Base-by-base conservation (phyloP, 92 coral and sea anemone genomes). In the Bergia sp. region DNA sequence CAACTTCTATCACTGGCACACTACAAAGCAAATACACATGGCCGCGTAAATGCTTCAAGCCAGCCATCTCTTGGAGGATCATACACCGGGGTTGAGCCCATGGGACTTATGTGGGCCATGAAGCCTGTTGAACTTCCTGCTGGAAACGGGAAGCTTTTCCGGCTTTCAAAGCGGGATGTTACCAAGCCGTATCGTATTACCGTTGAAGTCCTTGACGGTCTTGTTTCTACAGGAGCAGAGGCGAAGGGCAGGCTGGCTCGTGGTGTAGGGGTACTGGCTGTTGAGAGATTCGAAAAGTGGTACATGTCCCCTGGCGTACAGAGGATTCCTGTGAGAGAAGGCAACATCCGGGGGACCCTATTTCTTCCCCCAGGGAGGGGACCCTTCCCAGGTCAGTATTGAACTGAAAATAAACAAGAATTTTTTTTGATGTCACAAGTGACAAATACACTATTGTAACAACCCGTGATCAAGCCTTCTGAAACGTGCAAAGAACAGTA, bases 91-190 rank as follows among this genome's bases (percentile, higher is more conserved):
- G 49, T 91, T 43, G 92, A 92, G 43, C 88, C 93, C 38, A 92
- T 94, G 96, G 96, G 96, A n/a, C 73, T 94, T 7, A 90, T 94
- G 80, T 90, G 95, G 93, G 79, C 92, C 49, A 92, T 92, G 96
- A 49, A 41, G 7, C 93, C 91, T 9, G 40, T 4, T 77, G 81
- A 41, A 20, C 40, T 79, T n/a, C 47, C 53, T 23, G 72, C 88
- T 38, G 94, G 94, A 42, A 90, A 90, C 57, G 82, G 89, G 37
- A 79, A 88, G 75, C 75, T 94, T 29, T 76, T 50, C 42, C 78
- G 96, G 75, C 90, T 94, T 20, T 73, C 78, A 81, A 94, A 94
- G 79, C 91, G 92, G 39, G 93, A 94, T 29, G 95, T 94, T 43
- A 90, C 89, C 64, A 90, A 92, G 81, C 96, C 96, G 12, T 94